Percentiles rank a stretch among this genome's conserved stretches.
phyloP scores from a whole-genome alignment of 2,113 vertebrate genomes.

The Upupa epops region DNA sequence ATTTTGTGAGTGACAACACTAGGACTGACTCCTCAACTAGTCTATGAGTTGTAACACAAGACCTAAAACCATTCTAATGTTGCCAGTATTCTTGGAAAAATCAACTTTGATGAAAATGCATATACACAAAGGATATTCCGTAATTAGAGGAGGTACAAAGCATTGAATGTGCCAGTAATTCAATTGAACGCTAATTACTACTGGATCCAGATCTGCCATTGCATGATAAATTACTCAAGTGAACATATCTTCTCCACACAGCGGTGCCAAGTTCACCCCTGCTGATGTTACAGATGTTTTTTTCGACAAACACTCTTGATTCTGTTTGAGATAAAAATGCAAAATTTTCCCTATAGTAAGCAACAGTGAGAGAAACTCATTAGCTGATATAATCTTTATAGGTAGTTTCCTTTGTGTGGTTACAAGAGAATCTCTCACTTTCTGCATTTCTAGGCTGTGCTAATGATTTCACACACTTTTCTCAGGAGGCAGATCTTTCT shows the following conservation, averaged over 20 bases:
- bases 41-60: not conserved
- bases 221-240: slow-evolving; percentile 57
- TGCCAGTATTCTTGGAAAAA: not conserved
- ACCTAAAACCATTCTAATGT: not conserved
- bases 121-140: slow-evolving; percentile 19
- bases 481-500: not conserved
- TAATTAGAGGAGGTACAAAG: slow-evolving; percentile 48
- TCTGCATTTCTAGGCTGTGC: not conserved
- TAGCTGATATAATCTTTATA: slow-evolving; percentile 25
- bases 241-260: slow-evolving; percentile 45
- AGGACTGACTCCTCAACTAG: slow-evolving; percentile 9
- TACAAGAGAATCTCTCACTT: not conserved
- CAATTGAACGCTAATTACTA: slow-evolving; percentile 79
- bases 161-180: slow-evolving; percentile 65
- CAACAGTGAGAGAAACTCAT: slow-evolving; percentile 42
- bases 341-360: slow-evolving; percentile 12
- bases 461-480: slow-evolving; percentile 25
- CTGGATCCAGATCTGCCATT: slow-evolving; percentile 58
- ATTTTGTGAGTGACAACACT: not conserved
- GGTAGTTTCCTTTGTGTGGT: not conserved
- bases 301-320: slow-evolving; percentile 12
- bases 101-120: slow-evolving; percentile 29
- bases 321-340: slow-evolving; percentile 37
- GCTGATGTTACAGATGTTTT: slow-evolving; percentile 68
- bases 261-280: slow-evolving; percentile 33